A percentile compares a stretch with the other conserved stretches of the same genome.
Conservation (phyloP, 2,113 vertebrate species). For the Salvelinus alpinus region DNA sequence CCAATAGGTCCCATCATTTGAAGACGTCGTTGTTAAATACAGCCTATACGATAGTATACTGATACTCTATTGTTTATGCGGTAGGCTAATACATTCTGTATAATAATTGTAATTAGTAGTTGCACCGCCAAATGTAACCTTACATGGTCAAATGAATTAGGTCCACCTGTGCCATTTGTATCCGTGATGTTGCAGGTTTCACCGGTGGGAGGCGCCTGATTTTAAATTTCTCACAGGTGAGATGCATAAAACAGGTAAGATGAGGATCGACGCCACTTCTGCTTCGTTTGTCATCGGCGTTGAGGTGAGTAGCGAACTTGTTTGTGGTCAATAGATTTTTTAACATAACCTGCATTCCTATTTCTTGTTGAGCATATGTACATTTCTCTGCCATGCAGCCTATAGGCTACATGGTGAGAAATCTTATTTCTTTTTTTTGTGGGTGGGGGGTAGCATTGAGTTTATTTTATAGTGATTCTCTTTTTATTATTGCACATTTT, state of each 20-base stretch:
- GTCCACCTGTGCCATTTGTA: background rate
- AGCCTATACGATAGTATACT: too few species aligned
- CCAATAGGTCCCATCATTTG: too few species aligned
- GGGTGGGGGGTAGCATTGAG: slow-evolving; percentile 14
- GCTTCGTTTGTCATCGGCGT: background rate
- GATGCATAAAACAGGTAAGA: slow-evolving; percentile 37
- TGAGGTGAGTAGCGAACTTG: slow-evolving; percentile 1
- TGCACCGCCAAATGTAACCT: background rate
- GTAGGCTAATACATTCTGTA: too few species aligned
- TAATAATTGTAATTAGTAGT: too few species aligned
- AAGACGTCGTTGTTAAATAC: too few species aligned
- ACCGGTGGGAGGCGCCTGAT: slow-evolving; percentile 42
- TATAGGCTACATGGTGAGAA: background rate
- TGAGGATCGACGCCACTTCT: slow-evolving; percentile 17
- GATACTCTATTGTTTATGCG: too few species aligned
- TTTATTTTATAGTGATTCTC: too few species aligned
- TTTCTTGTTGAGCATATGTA: background rate
- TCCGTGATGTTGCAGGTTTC: background rate
- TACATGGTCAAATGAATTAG: background rate
- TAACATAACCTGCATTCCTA: background rate
- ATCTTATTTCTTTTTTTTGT: background rate
- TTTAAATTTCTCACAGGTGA: slow-evolving; percentile 35
- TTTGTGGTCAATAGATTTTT: background rate
- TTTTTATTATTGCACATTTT: too few species aligned
- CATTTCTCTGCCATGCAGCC: background rate